A percentile compares a stretch with the other conserved stretches of the same genome.
Conservation (phyloP, 2,888 invertebrate species). For the Hofmannophila pseudospretella region DNA sequence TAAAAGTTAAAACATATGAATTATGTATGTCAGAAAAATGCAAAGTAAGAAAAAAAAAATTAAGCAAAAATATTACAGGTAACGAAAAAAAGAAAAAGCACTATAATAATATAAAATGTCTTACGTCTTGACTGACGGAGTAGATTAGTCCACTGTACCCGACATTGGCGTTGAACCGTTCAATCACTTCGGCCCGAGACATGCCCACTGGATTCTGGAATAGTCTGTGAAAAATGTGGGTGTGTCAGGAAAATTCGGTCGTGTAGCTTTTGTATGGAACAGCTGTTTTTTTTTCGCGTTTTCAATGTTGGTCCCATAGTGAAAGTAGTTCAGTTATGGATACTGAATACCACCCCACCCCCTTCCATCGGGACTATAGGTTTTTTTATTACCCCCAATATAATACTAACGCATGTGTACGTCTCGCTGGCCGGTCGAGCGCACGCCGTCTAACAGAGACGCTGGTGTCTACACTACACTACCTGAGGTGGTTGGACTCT, state of each 20-base stretch:
- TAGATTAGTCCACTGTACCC: conserved; percentile 98
- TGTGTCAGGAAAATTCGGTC: no score
- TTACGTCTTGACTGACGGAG: conserved; percentile 97
- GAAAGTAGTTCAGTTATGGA: no score
- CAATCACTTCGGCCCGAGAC: conserved; percentile 86
- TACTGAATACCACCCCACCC: no score
- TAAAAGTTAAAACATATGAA: no score
- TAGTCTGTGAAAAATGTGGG: conserved; percentile 51
- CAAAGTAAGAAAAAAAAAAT: background rate
- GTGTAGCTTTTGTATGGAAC: no score
- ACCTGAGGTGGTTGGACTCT: conserved; percentile 92
- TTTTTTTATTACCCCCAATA: no score
- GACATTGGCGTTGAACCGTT: conserved; percentile 97
- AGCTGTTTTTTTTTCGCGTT: no score
- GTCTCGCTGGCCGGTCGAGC: conserved; percentile 97
- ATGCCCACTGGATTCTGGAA: conserved; percentile 78
- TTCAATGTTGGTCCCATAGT: no score
- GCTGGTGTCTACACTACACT: conserved; percentile 82
- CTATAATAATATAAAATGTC: conserved; percentile 35
- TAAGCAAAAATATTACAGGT: background rate
- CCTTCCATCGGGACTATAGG: no score
- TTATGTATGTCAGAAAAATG: background rate
- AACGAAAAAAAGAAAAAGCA: background rate
- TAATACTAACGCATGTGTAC: conserved; percentile 96
- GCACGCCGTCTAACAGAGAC: conserved; percentile 95